phyloP scores from a whole-genome alignment of 2,888 invertebrate species.

The Apomyelois bistriatella region DNA sequence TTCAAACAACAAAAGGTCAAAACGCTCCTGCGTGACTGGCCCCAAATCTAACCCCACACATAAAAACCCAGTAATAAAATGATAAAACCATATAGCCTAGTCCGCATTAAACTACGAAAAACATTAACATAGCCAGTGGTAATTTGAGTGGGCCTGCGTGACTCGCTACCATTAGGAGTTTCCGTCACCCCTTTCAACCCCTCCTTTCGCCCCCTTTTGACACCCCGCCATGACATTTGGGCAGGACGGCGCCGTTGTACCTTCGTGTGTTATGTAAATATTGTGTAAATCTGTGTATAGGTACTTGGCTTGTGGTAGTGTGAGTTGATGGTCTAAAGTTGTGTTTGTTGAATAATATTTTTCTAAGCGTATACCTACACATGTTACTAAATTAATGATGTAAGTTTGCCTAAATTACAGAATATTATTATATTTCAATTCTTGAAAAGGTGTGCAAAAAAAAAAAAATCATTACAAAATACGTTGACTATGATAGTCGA shows the following conservation, averaged over 20 bases:
- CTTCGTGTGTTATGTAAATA: conserved; percentile 23
- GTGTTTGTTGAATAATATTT: background rate
- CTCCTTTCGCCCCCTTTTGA: conserved; percentile 33
- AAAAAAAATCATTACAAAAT: no score
- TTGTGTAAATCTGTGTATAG: conserved; percentile 15
- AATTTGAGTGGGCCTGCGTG: conserved; percentile 64
- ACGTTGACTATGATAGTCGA: no score
- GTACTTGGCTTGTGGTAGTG: background rate
- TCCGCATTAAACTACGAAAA: conserved; percentile 20
- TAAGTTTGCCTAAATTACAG: no score
- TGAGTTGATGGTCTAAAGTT: background rate
- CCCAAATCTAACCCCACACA: conserved; percentile 12
- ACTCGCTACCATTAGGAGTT: conserved; percentile 64
- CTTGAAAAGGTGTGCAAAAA: no score
- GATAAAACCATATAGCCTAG: conserved; percentile 22
- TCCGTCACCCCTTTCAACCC: conserved; percentile 39
- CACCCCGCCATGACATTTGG: conserved; percentile 42
- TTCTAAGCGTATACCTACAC: background rate
- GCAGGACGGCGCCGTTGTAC: conserved; percentile 39
- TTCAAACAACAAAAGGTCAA: background rate
- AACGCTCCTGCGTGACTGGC: conserved; percentile 15
- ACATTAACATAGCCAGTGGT: conserved; percentile 39
- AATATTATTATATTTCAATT: no score
- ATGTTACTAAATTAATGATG: no score
- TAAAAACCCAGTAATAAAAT: conserved; percentile 20